These are phyloP conservation scores for Monopis laevigella DNA, from an alignment of 2,888 invertebrate genomes.

Conservation along the genomic window DNA sequence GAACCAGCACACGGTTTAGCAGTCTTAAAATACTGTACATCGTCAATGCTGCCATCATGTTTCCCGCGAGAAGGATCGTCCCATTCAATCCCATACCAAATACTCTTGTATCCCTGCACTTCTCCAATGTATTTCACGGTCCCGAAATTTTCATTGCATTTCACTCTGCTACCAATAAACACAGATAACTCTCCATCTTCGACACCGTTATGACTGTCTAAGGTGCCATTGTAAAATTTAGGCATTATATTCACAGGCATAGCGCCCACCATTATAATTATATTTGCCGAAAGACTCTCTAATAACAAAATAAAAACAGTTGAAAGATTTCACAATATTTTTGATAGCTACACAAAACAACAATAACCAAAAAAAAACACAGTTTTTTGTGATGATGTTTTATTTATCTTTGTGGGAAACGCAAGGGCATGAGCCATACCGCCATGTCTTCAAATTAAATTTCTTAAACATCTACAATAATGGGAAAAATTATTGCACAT, in stretches of 20 bases:
- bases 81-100: conserved; percentile 98
- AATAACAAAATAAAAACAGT: conserved; percentile 56
- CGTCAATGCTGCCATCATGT: conserved; percentile 89
- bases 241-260: conserved; percentile 64
- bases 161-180: conserved; percentile 53
- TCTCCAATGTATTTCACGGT: conserved; percentile 80
- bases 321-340: too few species aligned
- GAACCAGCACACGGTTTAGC: conserved; percentile 85
- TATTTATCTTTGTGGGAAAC: too few species aligned
- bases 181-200: conserved; percentile 53
- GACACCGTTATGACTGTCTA: conserved; percentile 59
- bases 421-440: too few species aligned
- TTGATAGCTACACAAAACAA: too few species aligned
- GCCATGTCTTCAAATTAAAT: too few species aligned
- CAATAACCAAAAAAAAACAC: too few species aligned
- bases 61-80: conserved; percentile 89
- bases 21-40: conserved; percentile 81
- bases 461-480: too few species aligned
- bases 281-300: conserved; percentile 56
- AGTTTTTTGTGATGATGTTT: too few species aligned
- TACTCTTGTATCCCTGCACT: conserved; percentile 73
- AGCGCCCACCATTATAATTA: conserved; percentile 62
- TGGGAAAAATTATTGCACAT: too few species aligned
- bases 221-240: conserved; percentile 61
- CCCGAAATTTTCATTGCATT: conserved; percentile 50